Conservation (phyloP, 2,797 vertebrate species). For the Chromis chromis region DNA sequence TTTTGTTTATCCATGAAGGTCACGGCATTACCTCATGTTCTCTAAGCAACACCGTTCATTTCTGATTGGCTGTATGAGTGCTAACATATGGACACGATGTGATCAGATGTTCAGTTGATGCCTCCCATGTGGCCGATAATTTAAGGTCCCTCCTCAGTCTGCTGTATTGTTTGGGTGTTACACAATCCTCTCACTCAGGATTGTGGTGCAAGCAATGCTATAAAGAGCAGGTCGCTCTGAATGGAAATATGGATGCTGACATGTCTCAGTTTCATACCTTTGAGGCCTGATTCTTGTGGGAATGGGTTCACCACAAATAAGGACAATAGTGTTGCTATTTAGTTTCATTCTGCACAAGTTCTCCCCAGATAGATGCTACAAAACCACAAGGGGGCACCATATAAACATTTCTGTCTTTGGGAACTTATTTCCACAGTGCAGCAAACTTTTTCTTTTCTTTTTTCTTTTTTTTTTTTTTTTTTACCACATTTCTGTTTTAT, state of each 20-base stretch:
- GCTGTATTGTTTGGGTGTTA: constrained; percentile 37
- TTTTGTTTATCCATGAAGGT: constrained; percentile 46
- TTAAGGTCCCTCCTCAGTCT: constrained; percentile 41
- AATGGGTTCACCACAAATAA: constrained; percentile 19
- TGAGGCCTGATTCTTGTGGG: constrained; percentile 2
- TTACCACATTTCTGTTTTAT: neutral
- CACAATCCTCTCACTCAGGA: constrained; percentile 27
- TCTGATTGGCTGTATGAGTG: constrained; percentile 41
- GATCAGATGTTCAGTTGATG: constrained; percentile 33
- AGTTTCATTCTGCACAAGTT: constrained; percentile 17
- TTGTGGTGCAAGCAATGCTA: constrained; percentile 1
- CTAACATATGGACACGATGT: constrained; percentile 56
- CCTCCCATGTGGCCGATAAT: constrained; percentile 47
- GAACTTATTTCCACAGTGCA: neutral
- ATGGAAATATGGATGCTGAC: constrained; percentile 6
- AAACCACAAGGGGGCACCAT: neutral
- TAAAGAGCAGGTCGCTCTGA: neutral
- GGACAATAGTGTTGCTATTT: constrained; percentile 14
- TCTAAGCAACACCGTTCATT: constrained; percentile 26
- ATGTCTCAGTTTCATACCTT: constrained; percentile 5
- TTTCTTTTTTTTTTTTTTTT: too few relatives aligned
- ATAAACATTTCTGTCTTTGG: constrained; percentile 2
- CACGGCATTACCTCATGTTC: constrained; percentile 51
- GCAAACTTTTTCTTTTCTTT: too few relatives aligned
- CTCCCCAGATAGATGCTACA: constrained; percentile 13